phyloP scores from a whole-genome alignment of 2,113 vertebrate species.

The Prunella himalayana region DNA sequence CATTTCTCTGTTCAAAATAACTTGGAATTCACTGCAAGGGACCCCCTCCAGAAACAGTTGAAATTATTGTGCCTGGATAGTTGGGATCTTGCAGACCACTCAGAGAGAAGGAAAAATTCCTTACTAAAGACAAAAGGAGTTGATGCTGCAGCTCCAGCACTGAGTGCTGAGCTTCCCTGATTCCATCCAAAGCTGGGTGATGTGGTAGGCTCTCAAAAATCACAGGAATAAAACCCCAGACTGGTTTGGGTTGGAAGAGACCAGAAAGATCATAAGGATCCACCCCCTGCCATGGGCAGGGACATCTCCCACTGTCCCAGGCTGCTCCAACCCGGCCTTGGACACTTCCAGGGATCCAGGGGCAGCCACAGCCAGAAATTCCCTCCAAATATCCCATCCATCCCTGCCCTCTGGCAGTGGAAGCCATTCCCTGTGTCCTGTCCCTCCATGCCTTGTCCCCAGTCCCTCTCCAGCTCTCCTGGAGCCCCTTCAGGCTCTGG shows the following conservation, averaged over 20 bases:
- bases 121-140: neutral
- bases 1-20: neutral
- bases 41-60: neutral
- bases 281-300: neutral
- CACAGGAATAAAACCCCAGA: neutral
- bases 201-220: neutral
- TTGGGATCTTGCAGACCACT: neutral
- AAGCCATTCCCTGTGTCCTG: neutral
- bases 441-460: neutral
- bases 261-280: accelerated
- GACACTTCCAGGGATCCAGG: neutral
- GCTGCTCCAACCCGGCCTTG: accelerated
- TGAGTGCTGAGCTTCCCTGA: neutral
- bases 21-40: neutral
- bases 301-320: accelerated
- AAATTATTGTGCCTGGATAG: neutral
- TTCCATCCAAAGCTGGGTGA: neutral
- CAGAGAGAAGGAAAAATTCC: neutral
- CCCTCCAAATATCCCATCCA: neutral
- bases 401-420: neutral
- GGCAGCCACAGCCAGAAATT: neutral
- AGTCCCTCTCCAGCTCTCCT: neutral
- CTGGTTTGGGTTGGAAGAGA: neutral
- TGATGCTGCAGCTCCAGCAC: neutral
- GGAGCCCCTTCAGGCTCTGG: neutral